Percentiles rank a stretch among this genome's conserved stretches.
Conservation (phyloP, 92 coral and sea anemone species). For the Phenganax stokvisi region DNA sequence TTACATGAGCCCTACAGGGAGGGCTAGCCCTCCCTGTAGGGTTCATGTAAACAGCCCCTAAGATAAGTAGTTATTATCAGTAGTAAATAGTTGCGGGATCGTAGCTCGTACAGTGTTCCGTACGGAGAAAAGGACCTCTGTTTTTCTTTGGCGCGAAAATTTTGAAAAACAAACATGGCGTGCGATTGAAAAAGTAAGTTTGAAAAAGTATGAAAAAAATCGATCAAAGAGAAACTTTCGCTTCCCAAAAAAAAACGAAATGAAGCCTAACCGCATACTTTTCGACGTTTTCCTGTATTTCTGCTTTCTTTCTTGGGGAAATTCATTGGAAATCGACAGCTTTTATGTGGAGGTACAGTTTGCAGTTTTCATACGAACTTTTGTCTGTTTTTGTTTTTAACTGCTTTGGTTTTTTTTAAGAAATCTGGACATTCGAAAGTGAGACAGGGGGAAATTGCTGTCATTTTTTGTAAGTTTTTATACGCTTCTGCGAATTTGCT, state of each 20-base stretch:
- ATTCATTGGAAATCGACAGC: background rate
- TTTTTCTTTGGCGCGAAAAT: constrained; percentile 22
- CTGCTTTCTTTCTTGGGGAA: background rate
- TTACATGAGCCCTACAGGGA: no score
- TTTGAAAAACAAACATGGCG: constrained; percentile 37
- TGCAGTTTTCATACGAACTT: background rate
- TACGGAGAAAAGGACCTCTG: background rate
- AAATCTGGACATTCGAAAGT: constrained; percentile 42
- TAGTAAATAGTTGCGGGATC: background rate
- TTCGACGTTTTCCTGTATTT: constrained; percentile 2
- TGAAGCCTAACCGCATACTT: background rate
- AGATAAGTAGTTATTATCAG: background rate
- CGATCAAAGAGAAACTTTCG: background rate
- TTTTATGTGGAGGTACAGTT: constrained; percentile 33
- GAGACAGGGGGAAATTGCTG: constrained; percentile 32
- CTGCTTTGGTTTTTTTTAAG: constrained; percentile 4
- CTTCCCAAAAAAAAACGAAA: background rate
- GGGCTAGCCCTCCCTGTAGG: no score
- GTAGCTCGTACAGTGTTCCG: background rate
- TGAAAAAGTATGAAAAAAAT: background rate
- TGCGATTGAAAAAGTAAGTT: background rate
- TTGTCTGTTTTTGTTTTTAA: background rate
- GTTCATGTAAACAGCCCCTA: no score
- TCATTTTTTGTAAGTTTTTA: constrained; percentile 28
- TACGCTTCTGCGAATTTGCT: background rate